phyloP scores from a whole-genome alignment of 2,797 vertebrate genomes.

The Liasis olivaceus region DNA sequence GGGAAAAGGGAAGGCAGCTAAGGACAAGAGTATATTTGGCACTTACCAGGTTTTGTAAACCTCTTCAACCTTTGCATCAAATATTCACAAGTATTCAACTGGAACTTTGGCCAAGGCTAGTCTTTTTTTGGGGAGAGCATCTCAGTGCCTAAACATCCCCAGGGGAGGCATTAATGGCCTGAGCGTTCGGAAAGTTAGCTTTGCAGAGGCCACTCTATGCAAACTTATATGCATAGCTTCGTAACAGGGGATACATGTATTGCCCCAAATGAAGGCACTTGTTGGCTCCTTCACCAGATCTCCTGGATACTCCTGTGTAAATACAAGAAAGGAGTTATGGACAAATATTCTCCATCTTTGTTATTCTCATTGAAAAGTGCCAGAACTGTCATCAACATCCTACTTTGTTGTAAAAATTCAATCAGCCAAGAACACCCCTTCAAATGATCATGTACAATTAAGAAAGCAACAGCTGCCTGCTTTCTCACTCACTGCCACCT shows the following conservation, averaged over 20 bases:
- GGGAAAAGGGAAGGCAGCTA: no score
- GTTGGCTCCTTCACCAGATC: not conserved
- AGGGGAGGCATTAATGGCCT: not conserved
- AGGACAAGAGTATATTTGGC: no score
- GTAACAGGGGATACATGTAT: not conserved
- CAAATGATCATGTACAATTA: conserved; percentile 43
- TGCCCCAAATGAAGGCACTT: not conserved
- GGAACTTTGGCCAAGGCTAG: not conserved
- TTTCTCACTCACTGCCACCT: conserved; percentile 2
- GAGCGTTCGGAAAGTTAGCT: not conserved
- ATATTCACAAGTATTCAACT: not conserved
- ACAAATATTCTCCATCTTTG: not conserved
- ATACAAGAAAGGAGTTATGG: not conserved
- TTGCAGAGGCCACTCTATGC: not conserved
- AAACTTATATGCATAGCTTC: not conserved
- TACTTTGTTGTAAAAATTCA: conserved; percentile 23
- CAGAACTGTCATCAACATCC: conserved; percentile 21
- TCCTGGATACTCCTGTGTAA: not conserved
- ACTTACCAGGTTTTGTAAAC: no score
- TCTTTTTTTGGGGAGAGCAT: not conserved
- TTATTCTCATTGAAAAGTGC: conserved; percentile 4
- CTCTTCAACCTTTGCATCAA: not conserved
- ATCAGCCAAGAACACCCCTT: not conserved
- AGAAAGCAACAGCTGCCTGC: conserved; percentile 16
- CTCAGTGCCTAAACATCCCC: not conserved